Conservation (phyloP, 2,797 vertebrate genomes). For the Odontamblyopus lacepedii region DNA sequence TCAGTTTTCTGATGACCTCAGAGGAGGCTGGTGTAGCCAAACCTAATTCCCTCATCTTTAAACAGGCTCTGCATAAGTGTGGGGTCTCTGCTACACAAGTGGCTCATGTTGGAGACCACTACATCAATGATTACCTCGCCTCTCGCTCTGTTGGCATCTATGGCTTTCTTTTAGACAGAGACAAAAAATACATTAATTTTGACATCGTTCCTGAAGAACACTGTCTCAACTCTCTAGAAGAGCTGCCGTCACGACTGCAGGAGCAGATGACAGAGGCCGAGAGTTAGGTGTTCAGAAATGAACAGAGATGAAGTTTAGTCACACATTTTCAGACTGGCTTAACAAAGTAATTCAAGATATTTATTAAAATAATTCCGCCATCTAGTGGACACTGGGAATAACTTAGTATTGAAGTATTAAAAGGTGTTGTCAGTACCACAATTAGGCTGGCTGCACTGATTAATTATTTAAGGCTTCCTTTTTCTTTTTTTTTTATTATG, state of each 20-base stretch:
- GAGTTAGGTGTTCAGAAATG: constrained; percentile 2
- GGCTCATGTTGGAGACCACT: constrained; percentile 88
- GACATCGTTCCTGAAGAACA: constrained; percentile 66
- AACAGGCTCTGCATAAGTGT: constrained; percentile 77
- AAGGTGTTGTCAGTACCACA: neutral
- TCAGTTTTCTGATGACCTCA: constrained; percentile 89
- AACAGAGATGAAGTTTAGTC: no score
- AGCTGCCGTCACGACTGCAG: constrained; percentile 68
- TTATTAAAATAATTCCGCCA: neutral
- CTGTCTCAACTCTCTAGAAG: constrained; percentile 68
- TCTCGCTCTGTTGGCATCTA: constrained; percentile 84
- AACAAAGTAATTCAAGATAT: neutral
- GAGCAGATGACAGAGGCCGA: constrained; percentile 44
- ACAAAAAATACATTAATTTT: constrained; percentile 32
- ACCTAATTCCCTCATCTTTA: constrained; percentile 84
- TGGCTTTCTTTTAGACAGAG: constrained; percentile 80
- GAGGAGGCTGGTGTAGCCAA: constrained; percentile 85
- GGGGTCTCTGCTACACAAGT: constrained; percentile 62
- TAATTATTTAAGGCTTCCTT: neutral
- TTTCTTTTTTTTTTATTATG: neutral
- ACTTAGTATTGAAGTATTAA: neutral
- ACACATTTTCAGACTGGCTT: no score
- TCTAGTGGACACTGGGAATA: neutral
- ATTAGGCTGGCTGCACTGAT: neutral
- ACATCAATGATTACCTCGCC: constrained; percentile 83